These are phyloP conservation scores for Neocrepidodera transversa DNA, from an alignment of 2,888 invertebrate genomes.

Conservation along the genomic window DNA sequence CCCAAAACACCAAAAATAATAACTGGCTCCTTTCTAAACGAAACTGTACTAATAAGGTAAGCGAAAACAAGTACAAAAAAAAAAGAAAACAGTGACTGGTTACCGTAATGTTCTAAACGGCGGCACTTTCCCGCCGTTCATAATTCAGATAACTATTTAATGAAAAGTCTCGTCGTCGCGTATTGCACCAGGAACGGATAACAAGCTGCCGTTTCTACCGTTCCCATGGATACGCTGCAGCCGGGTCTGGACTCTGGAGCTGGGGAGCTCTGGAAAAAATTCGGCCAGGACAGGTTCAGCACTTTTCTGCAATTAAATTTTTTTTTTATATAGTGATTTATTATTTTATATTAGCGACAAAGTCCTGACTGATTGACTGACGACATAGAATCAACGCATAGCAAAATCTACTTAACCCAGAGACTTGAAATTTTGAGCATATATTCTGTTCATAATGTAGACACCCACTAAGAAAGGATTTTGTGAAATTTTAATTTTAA, in stretches of 20 bases:
- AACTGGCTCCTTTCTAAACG: too few relatives aligned
- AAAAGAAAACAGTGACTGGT: conserved; percentile 17
- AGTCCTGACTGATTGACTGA: too few relatives aligned
- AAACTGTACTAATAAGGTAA: conserved; percentile 4
- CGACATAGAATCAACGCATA: too few relatives aligned
- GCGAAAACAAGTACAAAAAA: not conserved
- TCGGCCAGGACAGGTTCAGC: not conserved
- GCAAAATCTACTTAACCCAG: too few relatives aligned
- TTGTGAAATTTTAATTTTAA: too few relatives aligned
- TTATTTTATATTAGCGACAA: too few relatives aligned
- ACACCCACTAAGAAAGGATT: too few relatives aligned
- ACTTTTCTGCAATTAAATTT: too few relatives aligned
- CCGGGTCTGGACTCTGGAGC: conserved; percentile 51
- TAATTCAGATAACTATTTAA: conserved; percentile 55
- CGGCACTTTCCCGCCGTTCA: conserved; percentile 48
- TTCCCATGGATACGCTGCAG: conserved; percentile 59
- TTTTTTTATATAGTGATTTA: too few relatives aligned
- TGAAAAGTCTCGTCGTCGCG: conserved; percentile 56
- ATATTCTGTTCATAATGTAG: too few relatives aligned
- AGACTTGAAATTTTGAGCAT: too few relatives aligned
- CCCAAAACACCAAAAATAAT: too few relatives aligned
- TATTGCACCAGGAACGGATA: conserved; percentile 54
- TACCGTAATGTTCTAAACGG: conserved; percentile 45
- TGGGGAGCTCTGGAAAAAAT: conserved; percentile 15
- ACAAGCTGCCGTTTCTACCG: conserved; percentile 45